Evolutionary conservation across 2,113 vertebrate genomes (phyloP).

Genomic region (Nyctibius bracteatus): DNA sequence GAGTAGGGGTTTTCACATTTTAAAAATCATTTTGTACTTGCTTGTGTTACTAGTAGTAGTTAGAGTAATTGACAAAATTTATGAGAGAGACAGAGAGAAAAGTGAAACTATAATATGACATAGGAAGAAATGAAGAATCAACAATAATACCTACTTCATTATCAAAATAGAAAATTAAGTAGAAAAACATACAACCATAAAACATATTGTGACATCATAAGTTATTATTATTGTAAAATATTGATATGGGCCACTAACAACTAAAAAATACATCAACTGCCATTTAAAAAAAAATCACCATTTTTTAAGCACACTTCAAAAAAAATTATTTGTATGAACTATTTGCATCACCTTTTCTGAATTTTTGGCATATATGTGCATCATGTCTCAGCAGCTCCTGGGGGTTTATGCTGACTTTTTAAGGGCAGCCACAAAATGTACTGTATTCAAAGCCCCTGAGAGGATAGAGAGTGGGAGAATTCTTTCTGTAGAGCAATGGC

Average conservation of each 20-base stretch:
- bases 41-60: neutral
- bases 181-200: neutral
- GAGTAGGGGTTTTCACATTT: neutral
- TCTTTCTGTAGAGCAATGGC: neutral
- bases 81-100: neutral
- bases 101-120: neutral
- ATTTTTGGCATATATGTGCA: neutral
- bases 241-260: neutral
- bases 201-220: neutral
- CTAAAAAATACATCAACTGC: neutral
- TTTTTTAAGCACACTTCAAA: neutral
- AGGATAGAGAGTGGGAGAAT: neutral
- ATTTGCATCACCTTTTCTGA: neutral
- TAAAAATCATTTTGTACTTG: neutral
- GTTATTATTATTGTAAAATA: neutral
- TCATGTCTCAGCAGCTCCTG: neutral
- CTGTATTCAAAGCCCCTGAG: neutral
- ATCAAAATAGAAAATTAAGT: neutral
- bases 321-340: neutral
- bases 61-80: neutral
- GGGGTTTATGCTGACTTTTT: neutral
- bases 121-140: neutral
- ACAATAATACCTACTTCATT: neutral
- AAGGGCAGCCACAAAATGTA: neutral
- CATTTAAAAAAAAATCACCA: neutral